Evolutionary conservation across 2,113 vertebrate genomes (phyloP), one percentile per base, ranked within the genome.

Genomic region (Oreocharis arfaki): DNA sequence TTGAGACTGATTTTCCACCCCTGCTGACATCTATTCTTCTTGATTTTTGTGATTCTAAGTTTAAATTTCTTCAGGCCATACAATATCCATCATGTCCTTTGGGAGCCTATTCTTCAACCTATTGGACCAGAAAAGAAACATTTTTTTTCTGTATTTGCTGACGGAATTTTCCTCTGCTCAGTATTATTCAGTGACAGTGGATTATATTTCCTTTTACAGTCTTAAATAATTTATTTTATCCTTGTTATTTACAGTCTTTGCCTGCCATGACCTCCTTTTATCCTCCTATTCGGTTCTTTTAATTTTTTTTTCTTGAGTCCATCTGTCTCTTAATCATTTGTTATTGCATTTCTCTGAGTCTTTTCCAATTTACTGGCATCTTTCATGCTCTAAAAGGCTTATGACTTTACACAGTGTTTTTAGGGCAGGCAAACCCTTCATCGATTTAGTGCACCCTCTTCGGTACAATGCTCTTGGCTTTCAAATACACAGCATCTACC

Each of bases 301-400:
- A 83, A 68, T 89, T 17, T 73, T 42, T 81, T 80, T 95, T 74
- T 41, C 5, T 20, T 87, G 39, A 82, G 28, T 65, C 90, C 89
- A 90, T 94, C 90, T 96, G 93, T 74, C 92, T 87, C 65, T 83
- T 73, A 94, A 95, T 93, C 32, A 86, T 87, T 86, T 83, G 18
- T 65, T 80, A 42, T 49, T 93, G 30, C 24, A 35, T 82, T 90
- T 91, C 16, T 79, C 59, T 61, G 84, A 93, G 32, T 65, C 49
- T n/a, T 78, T 95, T 94, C n/a, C 57, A 94, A 65, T 94, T 84
- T 91, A 79, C 20, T 73, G 59, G 18, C 64, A 71, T 89, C 56
- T 84, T 93, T 89, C 52, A 68, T 56, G 24, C 55, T 88, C 19
- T 59, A 60, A 84, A 37, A 84, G 55, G 30, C 70, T 57, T 75